Base-by-base conservation (phyloP, 2,888 invertebrate genomes). In the Drosophila longiperda region DNA sequence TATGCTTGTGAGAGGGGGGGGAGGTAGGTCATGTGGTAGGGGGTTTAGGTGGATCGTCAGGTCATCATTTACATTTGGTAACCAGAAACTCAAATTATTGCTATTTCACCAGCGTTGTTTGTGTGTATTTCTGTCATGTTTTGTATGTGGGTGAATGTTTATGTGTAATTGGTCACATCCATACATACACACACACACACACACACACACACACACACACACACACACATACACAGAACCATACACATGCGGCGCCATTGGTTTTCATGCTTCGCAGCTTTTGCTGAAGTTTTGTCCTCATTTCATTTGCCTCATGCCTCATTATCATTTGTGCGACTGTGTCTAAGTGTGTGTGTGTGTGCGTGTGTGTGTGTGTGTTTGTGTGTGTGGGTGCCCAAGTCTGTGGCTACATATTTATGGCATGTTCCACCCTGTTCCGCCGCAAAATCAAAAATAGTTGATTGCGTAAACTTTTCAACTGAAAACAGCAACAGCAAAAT, bases 391-490 rank as follows among this genome's bases (percentile, higher is more conserved):
- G 57, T 54, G 70, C 42, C 57, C 38, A 65, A 48, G 52, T 61
- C 60, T 60, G 64, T 65, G 64, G 77, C 68, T 73, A 45, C 73
- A 76, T 73, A 76, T 73, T 76, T 77, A 73, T 53, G 36, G 26
- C 17, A 33, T 15, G 5, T 20, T n/a, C n/a, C 61, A 36, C 23
- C 17, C 29, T 49, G 26, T 15, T 40, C 36, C 23, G 32, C 32
- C 54, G 57, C 32, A 29, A 55, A 50, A 49, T n/a, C n/a, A 62
- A 71, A 69, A 78, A 78, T 76, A 82, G 79, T 79, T 76, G 69
- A 82, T 79, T 84, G 84, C 79, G 84, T 84, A 85, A 85, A 85
- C 84, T 85, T 84, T 84, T 78, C 68, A 71, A 68, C 74, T 74
- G 52, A 75, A 70, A 79, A 73, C 78, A 75, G 57, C 62, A 60